phyloP scores from a whole-genome alignment of 2,888 invertebrate genomes.

The Zygaena filipendulae region DNA sequence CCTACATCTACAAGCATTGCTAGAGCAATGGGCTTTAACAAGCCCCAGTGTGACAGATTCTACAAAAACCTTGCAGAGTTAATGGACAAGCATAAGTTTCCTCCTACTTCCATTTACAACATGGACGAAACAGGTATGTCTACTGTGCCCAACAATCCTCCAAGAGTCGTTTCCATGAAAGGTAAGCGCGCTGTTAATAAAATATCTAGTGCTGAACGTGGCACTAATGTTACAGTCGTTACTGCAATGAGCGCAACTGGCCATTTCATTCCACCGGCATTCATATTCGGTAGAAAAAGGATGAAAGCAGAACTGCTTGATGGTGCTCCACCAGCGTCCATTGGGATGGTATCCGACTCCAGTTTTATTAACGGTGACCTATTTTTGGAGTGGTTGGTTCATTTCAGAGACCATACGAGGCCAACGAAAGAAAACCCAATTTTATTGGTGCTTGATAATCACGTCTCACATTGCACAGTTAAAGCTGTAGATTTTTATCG shows the following conservation, averaged over 20 bases:
- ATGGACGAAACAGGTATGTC: too few relatives aligned
- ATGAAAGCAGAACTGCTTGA: slow-evolving; percentile 19
- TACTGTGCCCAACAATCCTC: too few relatives aligned
- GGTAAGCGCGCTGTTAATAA: too few relatives aligned
- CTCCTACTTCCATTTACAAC: slow-evolving; percentile 12
- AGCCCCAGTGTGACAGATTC: slow-evolving; percentile 20
- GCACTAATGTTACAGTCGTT: slow-evolving; percentile 12
- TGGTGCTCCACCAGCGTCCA: slow-evolving; percentile 4
- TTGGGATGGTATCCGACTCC: slow-evolving; percentile 3
- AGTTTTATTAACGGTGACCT: slow-evolving; percentile 6
- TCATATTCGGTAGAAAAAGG: slow-evolving; percentile 27
- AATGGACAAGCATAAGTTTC: slow-evolving; percentile 17
- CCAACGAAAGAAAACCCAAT: slow-evolving; percentile 11
- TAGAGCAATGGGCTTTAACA: slow-evolving; percentile 23
- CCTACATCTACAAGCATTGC: slow-evolving; percentile 15
- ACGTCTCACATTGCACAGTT: slow-evolving; percentile 8
- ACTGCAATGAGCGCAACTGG: slow-evolving; percentile 17
- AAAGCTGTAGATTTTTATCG: slow-evolving; percentile 1
- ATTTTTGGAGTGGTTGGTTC: slow-evolving; percentile 14
- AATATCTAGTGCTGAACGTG: slow-evolving; percentile 20
- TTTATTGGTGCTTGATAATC: slow-evolving; percentile 15
- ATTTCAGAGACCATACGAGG: slow-evolving; percentile 9
- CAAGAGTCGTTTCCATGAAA: slow-evolving; percentile 17
- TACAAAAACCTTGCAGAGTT: slow-evolving; percentile 17
- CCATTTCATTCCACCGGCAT: slow-evolving; percentile 23